Base-by-base conservation (phyloP, 2,797 vertebrate species). In the Eulemur mongoz region DNA sequence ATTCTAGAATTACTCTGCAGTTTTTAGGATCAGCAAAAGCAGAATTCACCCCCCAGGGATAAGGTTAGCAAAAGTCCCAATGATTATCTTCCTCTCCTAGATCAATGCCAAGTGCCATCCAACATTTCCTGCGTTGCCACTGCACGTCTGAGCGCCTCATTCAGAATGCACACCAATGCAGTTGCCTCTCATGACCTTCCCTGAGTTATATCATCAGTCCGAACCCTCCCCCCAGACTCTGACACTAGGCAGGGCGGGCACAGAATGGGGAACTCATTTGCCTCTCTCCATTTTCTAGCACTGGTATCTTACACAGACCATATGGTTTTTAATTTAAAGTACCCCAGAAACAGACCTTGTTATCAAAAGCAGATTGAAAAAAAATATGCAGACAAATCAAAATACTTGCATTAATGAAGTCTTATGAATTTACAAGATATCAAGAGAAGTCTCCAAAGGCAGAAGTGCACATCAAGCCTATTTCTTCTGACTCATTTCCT, bases 401-500 rank as follows among this genome's bases (percentile, higher is more conserved):
- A 93, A 89, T 54, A 75, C 83, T 70, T 57, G 72, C n/a, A 90
- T 82, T 92, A 95, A 95, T 52, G 30, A 75, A 65, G 40, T 14
- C 50, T 57, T 80, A 40, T 27, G 12, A 91, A 94, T 81, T 94
- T 73, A 76, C 18, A 61, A 4, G 14, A 5, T 76, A 59, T 72
- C 38, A 43, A 79, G 45, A 80, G 88, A 57, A 10, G 6, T 81
- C 76, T 76, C 87, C 65, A 32, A 52, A 93, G 79, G 48, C 52
- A 93, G 38, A 96, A 38, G 54, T 9, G 50, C 43, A 35, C 3
- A 13, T 59, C 86, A 61, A 78, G 32, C 59, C 63, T 54, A 18
- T 86, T 81, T 57, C 87, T 94, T 94, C 94, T 83, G 63, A 96
- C 93, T 95, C 84, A 87, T 78, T 94, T 89, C 84, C 94, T 95